Evolutionary conservation across 2,113 vertebrate species (phyloP).

Genomic region (Amia ocellicauda): DNA sequence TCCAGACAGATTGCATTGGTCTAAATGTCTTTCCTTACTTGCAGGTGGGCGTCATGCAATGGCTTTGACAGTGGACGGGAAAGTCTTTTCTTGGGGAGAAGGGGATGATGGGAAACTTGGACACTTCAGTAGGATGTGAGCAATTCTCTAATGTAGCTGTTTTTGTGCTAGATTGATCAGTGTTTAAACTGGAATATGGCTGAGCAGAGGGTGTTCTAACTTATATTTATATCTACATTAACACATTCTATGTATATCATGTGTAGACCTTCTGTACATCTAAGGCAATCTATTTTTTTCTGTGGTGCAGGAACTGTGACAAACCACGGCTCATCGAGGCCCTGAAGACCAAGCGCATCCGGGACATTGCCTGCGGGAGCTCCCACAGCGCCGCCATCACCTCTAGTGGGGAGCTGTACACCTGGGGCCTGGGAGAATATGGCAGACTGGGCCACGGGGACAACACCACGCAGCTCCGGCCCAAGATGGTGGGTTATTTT

Average conservation of each 20-base stretch:
- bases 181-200: too few relatives aligned
- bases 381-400: conserved; percentile 96
- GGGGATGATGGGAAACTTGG: conserved; percentile 97
- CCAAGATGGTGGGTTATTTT: conserved; percentile 82
- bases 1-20: too few relatives aligned
- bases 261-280: too few relatives aligned
- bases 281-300: background rate
- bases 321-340: conserved; percentile 94
- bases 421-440: conserved; percentile 95
- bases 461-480: conserved; percentile 94
- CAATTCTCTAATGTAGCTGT: too few relatives aligned
- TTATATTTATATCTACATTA: too few relatives aligned
- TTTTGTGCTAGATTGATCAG: too few relatives aligned
- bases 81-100: conserved; percentile 98
- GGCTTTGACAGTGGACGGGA: conserved; percentile 95
- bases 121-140: conserved; percentile 97
- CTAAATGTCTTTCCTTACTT: conserved; percentile 14
- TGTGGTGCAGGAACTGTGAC: conserved; percentile 85
- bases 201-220: too few relatives aligned
- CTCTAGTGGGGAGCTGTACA: conserved; percentile 93
- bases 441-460: conserved; percentile 94
- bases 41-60: conserved; percentile 93
- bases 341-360: conserved; percentile 91
- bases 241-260: background rate
- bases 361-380: conserved; percentile 95